Evolutionary conservation across 2,888 invertebrate species (phyloP).

Genomic region (Eustalomyia histrio): DNA sequence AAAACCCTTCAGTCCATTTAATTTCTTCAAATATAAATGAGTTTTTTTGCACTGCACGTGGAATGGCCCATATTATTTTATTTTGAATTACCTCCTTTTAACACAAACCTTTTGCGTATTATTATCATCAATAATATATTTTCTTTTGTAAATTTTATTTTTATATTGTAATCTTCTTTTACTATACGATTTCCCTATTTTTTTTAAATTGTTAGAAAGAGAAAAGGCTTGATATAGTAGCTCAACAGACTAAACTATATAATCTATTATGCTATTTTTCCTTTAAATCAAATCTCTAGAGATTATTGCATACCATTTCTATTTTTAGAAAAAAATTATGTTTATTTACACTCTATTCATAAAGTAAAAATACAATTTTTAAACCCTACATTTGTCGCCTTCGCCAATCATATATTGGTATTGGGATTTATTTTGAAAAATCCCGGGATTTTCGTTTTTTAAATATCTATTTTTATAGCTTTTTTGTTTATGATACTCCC

Average conservation of each 20-base stretch:
- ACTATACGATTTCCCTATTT: background rate
- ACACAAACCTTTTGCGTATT: conserved; percentile 27
- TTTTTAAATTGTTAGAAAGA: background rate
- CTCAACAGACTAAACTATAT: conserved; percentile 9
- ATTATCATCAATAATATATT: conserved; percentile 38
- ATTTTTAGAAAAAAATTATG: too few relatives aligned
- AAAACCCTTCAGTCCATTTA: too few relatives aligned
- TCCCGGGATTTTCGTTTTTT: too few relatives aligned
- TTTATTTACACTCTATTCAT: background rate
- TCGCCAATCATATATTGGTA: too few relatives aligned
- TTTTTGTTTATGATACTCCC: too few relatives aligned
- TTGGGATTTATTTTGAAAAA: too few relatives aligned
- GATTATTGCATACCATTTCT: conserved; percentile 32
- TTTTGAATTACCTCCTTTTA: conserved; percentile 21
- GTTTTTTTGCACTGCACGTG: too few relatives aligned
- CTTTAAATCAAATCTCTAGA: conserved; percentile 38
- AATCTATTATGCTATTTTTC: conserved; percentile 31
- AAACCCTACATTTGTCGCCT: too few relatives aligned
- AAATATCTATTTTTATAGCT: too few relatives aligned
- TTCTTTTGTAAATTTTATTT: conserved; percentile 26
- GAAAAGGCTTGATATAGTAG: background rate
- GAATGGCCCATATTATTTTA: background rate
- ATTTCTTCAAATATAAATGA: too few relatives aligned
- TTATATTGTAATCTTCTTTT: conserved; percentile 6
- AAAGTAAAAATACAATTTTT: background rate